Conservation (phyloP, 23 tunicate genomes). For the Ascidia mentula region DNA sequence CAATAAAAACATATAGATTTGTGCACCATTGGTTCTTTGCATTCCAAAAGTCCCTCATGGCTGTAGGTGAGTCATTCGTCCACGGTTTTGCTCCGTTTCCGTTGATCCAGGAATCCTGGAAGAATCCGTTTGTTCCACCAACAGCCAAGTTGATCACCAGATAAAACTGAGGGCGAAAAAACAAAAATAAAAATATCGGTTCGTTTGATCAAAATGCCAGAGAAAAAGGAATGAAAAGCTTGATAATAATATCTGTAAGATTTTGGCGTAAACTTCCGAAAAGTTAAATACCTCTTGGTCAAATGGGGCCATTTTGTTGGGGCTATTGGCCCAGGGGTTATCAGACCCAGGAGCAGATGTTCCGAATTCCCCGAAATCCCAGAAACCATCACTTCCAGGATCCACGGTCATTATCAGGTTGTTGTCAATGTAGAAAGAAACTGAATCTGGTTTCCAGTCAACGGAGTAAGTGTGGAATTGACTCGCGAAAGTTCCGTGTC, state of each 20-base stretch:
- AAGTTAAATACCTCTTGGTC: conserved; percentile 85
- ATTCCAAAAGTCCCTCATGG: conserved; percentile 88
- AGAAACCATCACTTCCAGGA: conserved; percentile 78
- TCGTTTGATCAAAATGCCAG: background rate
- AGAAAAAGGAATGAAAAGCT: no score
- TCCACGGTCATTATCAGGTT: conserved; percentile 30
- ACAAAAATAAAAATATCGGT: background rate
- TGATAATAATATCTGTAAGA: no score
- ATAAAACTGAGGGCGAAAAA: conserved; percentile 78
- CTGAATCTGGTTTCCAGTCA: conserved; percentile 62
- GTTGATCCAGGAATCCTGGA: conserved; percentile 72
- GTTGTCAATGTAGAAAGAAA: conserved; percentile 65
- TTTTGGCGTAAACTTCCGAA: no score
- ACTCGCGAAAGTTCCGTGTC: conserved; percentile 37
- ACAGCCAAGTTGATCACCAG: conserved; percentile 90
- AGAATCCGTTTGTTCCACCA: conserved; percentile 96
- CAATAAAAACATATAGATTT: no score
- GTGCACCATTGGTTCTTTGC: conserved; percentile 78
- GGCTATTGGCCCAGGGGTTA: conserved; percentile 67
- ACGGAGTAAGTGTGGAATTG: conserved; percentile 64
- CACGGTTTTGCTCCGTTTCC: conserved; percentile 85
- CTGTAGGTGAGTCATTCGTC: conserved; percentile 80
- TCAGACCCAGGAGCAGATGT: conserved; percentile 51
- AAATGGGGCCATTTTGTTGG: conserved; percentile 80
- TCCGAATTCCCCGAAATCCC: conserved; percentile 73